These are phyloP conservation scores for Irena cyanogastra DNA, from an alignment of 2,113 vertebrate species.

Conservation along the genomic window DNA sequence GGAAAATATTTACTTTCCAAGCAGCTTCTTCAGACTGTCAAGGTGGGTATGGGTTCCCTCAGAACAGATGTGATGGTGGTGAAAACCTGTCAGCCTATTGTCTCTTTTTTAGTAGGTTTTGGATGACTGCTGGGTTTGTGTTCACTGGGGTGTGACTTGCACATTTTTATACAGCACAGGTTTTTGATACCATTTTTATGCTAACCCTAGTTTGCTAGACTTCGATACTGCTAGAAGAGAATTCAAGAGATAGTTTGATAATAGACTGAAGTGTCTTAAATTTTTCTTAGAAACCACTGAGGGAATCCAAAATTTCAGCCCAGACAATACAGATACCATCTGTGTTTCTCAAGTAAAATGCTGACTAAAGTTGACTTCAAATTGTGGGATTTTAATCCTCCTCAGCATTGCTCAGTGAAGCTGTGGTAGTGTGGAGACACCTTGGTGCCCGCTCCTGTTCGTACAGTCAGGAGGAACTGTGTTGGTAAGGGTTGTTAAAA, in stretches of 20 bases:
- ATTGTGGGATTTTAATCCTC: neutral
- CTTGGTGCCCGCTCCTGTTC: neutral
- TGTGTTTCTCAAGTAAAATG: neutral
- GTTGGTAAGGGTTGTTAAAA: neutral
- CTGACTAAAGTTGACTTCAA: neutral
- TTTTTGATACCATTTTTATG: neutral
- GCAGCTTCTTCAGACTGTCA: neutral
- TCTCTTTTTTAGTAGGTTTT: neutral
- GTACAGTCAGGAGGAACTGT: neutral
- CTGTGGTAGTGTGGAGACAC: neutral
- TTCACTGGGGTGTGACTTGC: neutral
- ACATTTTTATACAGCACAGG: neutral
- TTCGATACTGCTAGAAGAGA: neutral
- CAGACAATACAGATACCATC: neutral
- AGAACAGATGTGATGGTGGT: neutral
- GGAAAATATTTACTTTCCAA: neutral
- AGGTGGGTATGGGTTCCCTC: neutral
- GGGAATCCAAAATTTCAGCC: neutral
- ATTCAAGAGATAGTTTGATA: neutral
- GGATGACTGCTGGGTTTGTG: neutral
- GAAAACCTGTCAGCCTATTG: neutral
- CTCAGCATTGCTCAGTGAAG: fast-evolving
- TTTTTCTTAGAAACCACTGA: neutral
- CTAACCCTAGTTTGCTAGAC: neutral
- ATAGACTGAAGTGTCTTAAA: neutral